Conservation (phyloP, 2,888 invertebrate species). For the Cosmopolites sordidus region DNA sequence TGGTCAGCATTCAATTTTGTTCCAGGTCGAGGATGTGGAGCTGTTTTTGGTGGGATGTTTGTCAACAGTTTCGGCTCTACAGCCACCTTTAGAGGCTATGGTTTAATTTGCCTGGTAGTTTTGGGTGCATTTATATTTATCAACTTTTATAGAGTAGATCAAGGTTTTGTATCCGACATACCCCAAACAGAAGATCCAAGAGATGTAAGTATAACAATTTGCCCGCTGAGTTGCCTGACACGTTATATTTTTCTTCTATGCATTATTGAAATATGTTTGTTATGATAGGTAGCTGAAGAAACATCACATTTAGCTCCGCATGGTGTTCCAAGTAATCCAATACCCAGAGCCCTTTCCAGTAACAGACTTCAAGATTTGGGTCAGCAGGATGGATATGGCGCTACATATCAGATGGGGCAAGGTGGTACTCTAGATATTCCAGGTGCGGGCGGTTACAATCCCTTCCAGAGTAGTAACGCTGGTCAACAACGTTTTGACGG, state of each 20-base stretch:
- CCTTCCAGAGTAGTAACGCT: conserved; percentile 45
- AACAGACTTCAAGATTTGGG: conserved; percentile 74
- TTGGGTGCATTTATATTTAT: conserved; percentile 83
- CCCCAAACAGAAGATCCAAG: conserved; percentile 71
- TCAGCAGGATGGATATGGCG: conserved; percentile 70
- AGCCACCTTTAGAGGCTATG: conserved; percentile 86
- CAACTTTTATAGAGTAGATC: conserved; percentile 82
- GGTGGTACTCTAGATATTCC: conserved; percentile 67
- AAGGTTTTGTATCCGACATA: conserved; percentile 46
- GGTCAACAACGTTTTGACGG: conserved; percentile 30
- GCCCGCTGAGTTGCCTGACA: no score
- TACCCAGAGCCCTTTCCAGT: conserved; percentile 80
- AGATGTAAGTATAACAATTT: conserved; percentile 54
- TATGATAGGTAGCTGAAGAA: conserved; percentile 58
- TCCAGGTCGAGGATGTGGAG: conserved; percentile 93
- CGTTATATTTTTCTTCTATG: background rate
- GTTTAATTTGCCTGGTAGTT: conserved; percentile 76
- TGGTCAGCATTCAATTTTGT: conserved; percentile 4
- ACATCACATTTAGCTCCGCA: conserved; percentile 89
- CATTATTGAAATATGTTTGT: background rate
- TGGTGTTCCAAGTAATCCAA: conserved; percentile 88
- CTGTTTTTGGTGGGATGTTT: conserved; percentile 77
- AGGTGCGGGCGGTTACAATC: conserved; percentile 49
- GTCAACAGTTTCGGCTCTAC: conserved; percentile 77
- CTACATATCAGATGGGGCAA: conserved; percentile 65